Base-by-base conservation (phyloP, 1,140 invertebrate genomes). In the Gryllus bimaculatus region DNA sequence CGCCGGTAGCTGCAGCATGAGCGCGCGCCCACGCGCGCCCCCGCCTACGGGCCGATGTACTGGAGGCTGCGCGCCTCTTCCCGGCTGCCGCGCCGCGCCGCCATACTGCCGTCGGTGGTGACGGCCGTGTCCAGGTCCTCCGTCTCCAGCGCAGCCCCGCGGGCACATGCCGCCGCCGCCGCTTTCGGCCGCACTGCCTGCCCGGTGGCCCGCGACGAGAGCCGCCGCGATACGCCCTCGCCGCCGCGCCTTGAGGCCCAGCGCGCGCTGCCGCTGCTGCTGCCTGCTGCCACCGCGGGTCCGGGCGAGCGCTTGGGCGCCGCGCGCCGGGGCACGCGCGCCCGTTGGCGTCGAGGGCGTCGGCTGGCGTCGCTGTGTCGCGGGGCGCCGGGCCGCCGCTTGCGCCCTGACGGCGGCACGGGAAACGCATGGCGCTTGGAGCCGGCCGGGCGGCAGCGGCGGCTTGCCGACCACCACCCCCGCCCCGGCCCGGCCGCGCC, bases 81-180 rank as follows among this genome's bases (percentile, higher is more conserved):
- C n/a, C n/a, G n/a, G n/a, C n/a, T n/a, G n/a, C n/a, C n/a, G n/a
- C n/a, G n/a, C n/a, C n/a, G n/a, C n/a, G n/a, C n/a, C n/a, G n/a
- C n/a, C n/a, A n/a, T n/a, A n/a, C n/a, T n/a, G n/a, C n/a, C n/a
- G n/a, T n/a, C n/a, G n/a, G n/a, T n/a, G n/a, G 85, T 75, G 81
- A 75, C n/a, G 75, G 76, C 13, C 76, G 49, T 48, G 48, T 21
- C 7, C 79, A 15, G 1, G 8, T 12, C 74, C 8, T 26, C 12
- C 47, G 75, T 48, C 7, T 2, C 74, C n/a, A 18, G 8, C 78
- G 66, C 78, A 10, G 8, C 48, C 8, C 8, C 12, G 18, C 48
- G 18, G 8, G 26, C 76, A n/a, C 21, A 79, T 76, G 39, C 48
- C 75, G 47, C 75, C 75, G 75, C 74, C n/a, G 1, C 78, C 20